Conservation (phyloP, 2,888 invertebrate species). For the Crocallis elinguaria region DNA sequence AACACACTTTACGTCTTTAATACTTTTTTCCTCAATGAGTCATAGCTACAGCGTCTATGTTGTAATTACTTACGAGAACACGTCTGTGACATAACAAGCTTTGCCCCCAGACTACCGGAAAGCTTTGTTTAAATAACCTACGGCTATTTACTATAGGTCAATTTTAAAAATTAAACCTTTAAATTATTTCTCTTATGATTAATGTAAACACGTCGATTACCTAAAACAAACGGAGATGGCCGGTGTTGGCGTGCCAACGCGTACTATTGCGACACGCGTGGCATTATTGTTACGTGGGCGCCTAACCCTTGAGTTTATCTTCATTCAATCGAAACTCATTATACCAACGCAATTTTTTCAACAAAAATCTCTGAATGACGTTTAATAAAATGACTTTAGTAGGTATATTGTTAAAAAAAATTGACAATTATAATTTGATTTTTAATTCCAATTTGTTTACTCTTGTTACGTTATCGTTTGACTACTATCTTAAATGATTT, state of each 20-base stretch:
- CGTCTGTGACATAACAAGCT: conserved; percentile 8
- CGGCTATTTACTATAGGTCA: conserved; percentile 8
- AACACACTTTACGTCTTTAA: too few relatives aligned
- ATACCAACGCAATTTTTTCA: too few relatives aligned
- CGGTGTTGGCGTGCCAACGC: conserved; percentile 23
- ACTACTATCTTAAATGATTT: too few relatives aligned
- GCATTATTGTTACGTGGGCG: conserved; percentile 23
- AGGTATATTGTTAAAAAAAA: too few relatives aligned
- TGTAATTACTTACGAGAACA: neutral
- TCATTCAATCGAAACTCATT: neutral
- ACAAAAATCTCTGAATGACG: too few relatives aligned
- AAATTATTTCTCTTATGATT: conserved; percentile 14
- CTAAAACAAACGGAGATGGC: conserved; percentile 26
- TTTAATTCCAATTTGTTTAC: too few relatives aligned
- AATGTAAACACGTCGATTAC: conserved; percentile 23
- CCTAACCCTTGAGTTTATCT: conserved; percentile 1
- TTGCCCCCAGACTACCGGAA: conserved; percentile 4
- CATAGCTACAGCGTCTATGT: neutral
- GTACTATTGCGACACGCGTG: conserved; percentile 22
- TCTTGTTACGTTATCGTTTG: too few relatives aligned
- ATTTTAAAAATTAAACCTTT: conserved; percentile 1
- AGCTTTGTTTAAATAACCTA: neutral
- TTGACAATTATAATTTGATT: too few relatives aligned
- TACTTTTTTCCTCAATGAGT: neutral
- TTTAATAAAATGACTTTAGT: too few relatives aligned